These are phyloP conservation scores for Stenoptilia bipunctidactyla DNA, from an alignment of 2,888 invertebrate genomes.

Conservation along the genomic window DNA sequence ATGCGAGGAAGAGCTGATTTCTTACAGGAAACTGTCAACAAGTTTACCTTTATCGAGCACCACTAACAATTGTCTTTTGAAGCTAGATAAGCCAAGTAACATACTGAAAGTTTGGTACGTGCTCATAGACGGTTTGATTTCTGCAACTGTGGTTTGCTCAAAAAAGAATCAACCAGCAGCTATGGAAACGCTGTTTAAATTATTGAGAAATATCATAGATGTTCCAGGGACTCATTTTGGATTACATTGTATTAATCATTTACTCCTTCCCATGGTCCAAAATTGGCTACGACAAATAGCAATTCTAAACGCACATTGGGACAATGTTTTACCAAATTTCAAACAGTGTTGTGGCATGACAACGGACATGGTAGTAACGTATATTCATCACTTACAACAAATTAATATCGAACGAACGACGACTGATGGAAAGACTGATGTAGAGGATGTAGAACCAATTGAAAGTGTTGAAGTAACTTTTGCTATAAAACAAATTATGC, in stretches of 20 bases:
- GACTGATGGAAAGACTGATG: slow-evolving; percentile 47
- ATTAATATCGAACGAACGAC: slow-evolving; percentile 52
- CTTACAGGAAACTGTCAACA: slow-evolving; percentile 73
- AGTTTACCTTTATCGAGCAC: slow-evolving; percentile 57
- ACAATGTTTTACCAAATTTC: slow-evolving; percentile 87
- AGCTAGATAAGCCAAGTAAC: slow-evolving; percentile 83
- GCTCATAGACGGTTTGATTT: slow-evolving; percentile 86
- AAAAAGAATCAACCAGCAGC: slow-evolving; percentile 91
- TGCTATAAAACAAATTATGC: slow-evolving; percentile 86
- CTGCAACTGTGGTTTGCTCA: slow-evolving; percentile 85
- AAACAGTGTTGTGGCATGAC: slow-evolving; percentile 95
- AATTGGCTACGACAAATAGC: slow-evolving; percentile 88
- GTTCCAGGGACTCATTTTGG: slow-evolving; percentile 92
- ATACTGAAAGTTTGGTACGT: slow-evolving; percentile 93
- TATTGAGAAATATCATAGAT: slow-evolving; percentile 81
- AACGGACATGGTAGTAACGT: slow-evolving; percentile 91
- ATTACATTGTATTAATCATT: slow-evolving; percentile 91
- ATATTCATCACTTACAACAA: slow-evolving; percentile 81
- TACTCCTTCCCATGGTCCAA: slow-evolving; percentile 92
- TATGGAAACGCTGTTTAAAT: slow-evolving; percentile 88
- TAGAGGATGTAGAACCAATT: slow-evolving; percentile 58
- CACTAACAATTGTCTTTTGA: slow-evolving; percentile 69
- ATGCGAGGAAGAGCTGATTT: slow-evolving; percentile 76
- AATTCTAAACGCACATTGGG: slow-evolving; percentile 79
- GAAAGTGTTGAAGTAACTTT: slow-evolving; percentile 74